Conservation (phyloP, 2,888 invertebrate genomes). For the Phaonia tiefii region DNA sequence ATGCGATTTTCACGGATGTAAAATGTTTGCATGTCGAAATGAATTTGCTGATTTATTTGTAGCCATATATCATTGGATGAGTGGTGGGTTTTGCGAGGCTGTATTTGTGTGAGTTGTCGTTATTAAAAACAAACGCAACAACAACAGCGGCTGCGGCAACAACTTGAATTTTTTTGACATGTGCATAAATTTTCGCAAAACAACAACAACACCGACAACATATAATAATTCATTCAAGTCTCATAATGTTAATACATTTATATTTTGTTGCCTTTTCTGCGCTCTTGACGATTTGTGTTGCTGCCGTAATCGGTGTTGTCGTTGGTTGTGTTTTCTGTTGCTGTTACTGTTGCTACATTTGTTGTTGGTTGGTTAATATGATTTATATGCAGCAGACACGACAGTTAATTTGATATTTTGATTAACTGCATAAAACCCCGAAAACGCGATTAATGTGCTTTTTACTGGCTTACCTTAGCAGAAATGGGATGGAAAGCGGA, state of each 20-base stretch:
- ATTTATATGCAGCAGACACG: slow-evolving; percentile 80
- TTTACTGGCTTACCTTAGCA: slow-evolving; percentile 26
- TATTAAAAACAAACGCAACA: slow-evolving; percentile 57
- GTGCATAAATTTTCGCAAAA: slow-evolving; percentile 72
- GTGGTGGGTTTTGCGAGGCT: not conserved
- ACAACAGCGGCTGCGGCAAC: slow-evolving; percentile 9
- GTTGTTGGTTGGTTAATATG: slow-evolving; percentile 68
- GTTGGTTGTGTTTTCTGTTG: slow-evolving; percentile 66
- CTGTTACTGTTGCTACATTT: slow-evolving; percentile 35
- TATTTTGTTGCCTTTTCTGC: slow-evolving; percentile 40
- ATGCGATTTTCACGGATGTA: not conserved
- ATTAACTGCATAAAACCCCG: slow-evolving; percentile 78
- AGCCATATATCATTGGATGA: slow-evolving; percentile 33
- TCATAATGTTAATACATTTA: slow-evolving; percentile 66
- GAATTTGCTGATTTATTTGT: slow-evolving; percentile 49
- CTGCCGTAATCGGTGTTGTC: not conserved
- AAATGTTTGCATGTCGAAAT: slow-evolving; percentile 42
- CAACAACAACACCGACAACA: slow-evolving; percentile 48
- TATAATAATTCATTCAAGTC: slow-evolving; percentile 65
- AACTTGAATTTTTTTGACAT: slow-evolving; percentile 69
- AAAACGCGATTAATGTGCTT: slow-evolving; percentile 64
- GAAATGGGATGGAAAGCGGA: slow-evolving; percentile 46
- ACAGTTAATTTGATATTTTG: slow-evolving; percentile 81
- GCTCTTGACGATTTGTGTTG: too few species aligned
- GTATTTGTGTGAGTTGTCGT: slow-evolving; percentile 27